Percentiles rank a stretch among this genome's conserved stretches.
Conservation (phyloP, 1,140 invertebrate species). For the Lasaia peninsularis region DNA sequence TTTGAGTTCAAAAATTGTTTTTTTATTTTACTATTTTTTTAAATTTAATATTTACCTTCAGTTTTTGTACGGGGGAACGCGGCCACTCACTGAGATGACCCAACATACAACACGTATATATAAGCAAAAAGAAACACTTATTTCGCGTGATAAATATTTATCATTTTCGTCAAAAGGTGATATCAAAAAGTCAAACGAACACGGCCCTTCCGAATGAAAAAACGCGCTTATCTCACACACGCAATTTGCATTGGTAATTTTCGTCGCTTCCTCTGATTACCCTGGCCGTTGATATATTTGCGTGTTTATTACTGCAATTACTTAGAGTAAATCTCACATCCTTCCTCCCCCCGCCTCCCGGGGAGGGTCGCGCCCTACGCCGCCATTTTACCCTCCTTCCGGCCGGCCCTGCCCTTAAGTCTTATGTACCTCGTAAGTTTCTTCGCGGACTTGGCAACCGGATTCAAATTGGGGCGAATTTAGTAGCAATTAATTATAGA, state of each 20-base stretch:
- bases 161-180: conserved; percentile 3
- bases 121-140: background rate
- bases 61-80: too few species aligned
- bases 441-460: conserved; percentile 73
- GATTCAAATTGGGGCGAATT: conserved; percentile 76
- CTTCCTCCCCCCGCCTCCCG: conserved; percentile 58
- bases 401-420: conserved; percentile 73
- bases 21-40: too few species aligned
- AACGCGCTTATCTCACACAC: conserved; percentile 74
- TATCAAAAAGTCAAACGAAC: conserved; percentile 38
- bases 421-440: conserved; percentile 76
- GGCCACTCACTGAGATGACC: too few species aligned
- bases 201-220: conserved; percentile 53
- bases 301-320: conserved; percentile 79
- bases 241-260: conserved; percentile 74
- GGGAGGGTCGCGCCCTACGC: conserved; percentile 67
- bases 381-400: conserved; percentile 73
- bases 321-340: conserved; percentile 79
- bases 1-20: too few species aligned
- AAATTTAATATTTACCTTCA: too few species aligned
- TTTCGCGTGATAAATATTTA: background rate
- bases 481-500: conserved; percentile 77
- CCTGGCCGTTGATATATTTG: conserved; percentile 74
- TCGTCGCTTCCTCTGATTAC: conserved; percentile 75
- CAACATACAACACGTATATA: too few species aligned